Percentiles rank a stretch among this genome's conserved stretches.
These are phyloP conservation scores for Poeciliopsis occidentalis DNA, from an alignment of 2,113 vertebrate species.

Conservation along the genomic window DNA sequence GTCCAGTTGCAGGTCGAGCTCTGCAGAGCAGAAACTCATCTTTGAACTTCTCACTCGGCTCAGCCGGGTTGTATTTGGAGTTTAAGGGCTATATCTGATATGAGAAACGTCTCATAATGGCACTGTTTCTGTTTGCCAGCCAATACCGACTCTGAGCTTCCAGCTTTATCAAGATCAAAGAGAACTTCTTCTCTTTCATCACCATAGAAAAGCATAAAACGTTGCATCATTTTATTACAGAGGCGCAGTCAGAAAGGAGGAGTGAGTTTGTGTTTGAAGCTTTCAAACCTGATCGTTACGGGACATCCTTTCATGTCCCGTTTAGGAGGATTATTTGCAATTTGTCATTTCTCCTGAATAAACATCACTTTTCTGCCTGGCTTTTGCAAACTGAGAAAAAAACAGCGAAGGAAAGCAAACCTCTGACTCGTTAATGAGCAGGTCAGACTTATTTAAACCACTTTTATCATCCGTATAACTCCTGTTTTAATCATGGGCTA, in stretches of 20 bases:
- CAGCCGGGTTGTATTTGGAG: not conserved
- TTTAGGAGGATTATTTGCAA: constrained; percentile 43
- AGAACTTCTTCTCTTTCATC: constrained; percentile 42
- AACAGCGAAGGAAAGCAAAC: constrained; percentile 29
- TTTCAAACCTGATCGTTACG: constrained; percentile 44
- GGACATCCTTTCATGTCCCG: constrained; percentile 49
- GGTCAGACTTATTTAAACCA: constrained; percentile 36
- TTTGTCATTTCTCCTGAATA: constrained; percentile 47
- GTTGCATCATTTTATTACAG: constrained; percentile 37
- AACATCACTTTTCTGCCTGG: constrained; percentile 21
- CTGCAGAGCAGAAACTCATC: not conserved
- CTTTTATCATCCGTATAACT: constrained; percentile 47
- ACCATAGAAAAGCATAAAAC: constrained; percentile 18
- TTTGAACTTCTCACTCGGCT: not conserved
- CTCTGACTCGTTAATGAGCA: constrained; percentile 49
- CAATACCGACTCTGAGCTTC: not conserved
- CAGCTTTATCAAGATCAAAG: constrained; percentile 43
- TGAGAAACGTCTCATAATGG: constrained; percentile 1
- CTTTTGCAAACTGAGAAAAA: constrained; percentile 13
- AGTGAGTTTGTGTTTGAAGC: constrained; percentile 9
- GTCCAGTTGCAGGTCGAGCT: not conserved
- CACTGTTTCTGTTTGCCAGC: not conserved
- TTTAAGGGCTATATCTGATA: constrained; percentile 2
- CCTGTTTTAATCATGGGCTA: constrained; percentile 71
- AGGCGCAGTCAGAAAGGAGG: constrained; percentile 8